These are phyloP conservation scores for Nomada ferruginata DNA, from an alignment of 2,888 invertebrate genomes.

Conservation along the genomic window DNA sequence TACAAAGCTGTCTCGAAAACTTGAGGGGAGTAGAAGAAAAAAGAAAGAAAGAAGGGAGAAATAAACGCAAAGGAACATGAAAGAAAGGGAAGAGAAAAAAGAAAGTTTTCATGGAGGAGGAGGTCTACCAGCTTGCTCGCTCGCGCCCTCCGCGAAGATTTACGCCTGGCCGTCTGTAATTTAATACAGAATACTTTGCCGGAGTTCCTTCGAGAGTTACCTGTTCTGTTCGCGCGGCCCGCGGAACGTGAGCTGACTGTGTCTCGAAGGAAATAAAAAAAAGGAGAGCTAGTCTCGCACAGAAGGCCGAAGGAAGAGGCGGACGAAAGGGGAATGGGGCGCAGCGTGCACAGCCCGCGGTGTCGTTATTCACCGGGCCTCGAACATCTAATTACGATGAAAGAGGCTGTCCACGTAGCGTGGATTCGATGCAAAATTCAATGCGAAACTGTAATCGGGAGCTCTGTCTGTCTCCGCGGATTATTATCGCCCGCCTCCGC, in stretches of 20 bases:
- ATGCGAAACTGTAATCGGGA: conserved; percentile 53
- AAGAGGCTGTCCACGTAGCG: conserved; percentile 48
- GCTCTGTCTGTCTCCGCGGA: conserved; percentile 34
- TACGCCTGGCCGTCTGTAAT: conserved; percentile 72
- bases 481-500: conserved; percentile 34
- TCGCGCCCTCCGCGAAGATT: conserved; percentile 63
- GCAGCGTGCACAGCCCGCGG: conserved; percentile 24
- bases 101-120: conserved; percentile 56
- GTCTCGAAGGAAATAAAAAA: conserved; percentile 41
- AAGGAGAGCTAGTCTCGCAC: not conserved
- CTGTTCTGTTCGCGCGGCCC: conserved; percentile 53
- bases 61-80: not conserved
- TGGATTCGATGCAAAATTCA: conserved; percentile 53
- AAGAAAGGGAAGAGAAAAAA: conserved; percentile 35
- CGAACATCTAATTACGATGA: conserved; percentile 70
- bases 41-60: not conserved
- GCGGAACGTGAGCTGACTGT: conserved; percentile 71
- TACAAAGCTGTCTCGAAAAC: conserved; percentile 66
- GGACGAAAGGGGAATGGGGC: conserved; percentile 6
- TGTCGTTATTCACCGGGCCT: conserved; percentile 67
- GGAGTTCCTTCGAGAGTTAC: conserved; percentile 67
- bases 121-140: conserved; percentile 19
- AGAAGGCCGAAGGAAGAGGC: not conserved
- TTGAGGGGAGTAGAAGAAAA: conserved; percentile 26
- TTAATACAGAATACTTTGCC: conserved; percentile 71